Conservation (phyloP, 2,888 invertebrate species). For the Dendrolimus houi region DNA sequence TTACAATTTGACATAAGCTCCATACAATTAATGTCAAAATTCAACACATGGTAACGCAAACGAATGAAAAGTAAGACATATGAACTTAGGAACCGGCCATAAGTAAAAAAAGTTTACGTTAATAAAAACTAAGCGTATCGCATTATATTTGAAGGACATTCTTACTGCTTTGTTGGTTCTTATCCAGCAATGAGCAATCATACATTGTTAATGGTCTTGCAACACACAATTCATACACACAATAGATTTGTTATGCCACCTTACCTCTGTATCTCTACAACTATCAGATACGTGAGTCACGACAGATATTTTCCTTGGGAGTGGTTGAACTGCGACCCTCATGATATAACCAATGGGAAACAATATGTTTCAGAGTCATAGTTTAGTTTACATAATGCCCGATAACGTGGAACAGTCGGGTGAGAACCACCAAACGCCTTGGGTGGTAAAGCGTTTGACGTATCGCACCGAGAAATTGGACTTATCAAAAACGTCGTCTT, state of each 20-base stretch:
- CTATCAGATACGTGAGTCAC: conserved; percentile 31
- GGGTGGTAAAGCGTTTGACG: neutral
- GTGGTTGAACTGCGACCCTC: conserved; percentile 28
- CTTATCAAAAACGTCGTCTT: neutral
- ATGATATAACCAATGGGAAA: conserved; percentile 34
- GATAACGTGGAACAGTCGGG: neutral
- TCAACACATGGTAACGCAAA: no score
- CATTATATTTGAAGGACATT: no score
- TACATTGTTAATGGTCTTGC: neutral
- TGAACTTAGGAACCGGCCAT: no score
- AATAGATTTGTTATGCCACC: neutral
- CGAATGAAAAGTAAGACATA: no score
- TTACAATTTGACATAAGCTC: no score
- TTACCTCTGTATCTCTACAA: neutral
- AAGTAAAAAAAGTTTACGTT: no score
- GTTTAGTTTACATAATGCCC: neutral
- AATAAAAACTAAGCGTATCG: no score
- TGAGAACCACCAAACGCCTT: neutral
- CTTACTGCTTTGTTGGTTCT: no score
- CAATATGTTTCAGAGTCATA: conserved; percentile 1
- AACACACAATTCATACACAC: neutral
- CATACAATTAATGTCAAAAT: no score
- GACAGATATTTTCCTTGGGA: conserved; percentile 23
- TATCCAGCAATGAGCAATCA: no score
- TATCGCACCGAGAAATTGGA: neutral